Percentiles rank a stretch among this genome's conserved stretches.
These are phyloP conservation scores for Paedocypris micromegethes DNA, from an alignment of 2,797 vertebrate genomes.

Conservation along the genomic window DNA sequence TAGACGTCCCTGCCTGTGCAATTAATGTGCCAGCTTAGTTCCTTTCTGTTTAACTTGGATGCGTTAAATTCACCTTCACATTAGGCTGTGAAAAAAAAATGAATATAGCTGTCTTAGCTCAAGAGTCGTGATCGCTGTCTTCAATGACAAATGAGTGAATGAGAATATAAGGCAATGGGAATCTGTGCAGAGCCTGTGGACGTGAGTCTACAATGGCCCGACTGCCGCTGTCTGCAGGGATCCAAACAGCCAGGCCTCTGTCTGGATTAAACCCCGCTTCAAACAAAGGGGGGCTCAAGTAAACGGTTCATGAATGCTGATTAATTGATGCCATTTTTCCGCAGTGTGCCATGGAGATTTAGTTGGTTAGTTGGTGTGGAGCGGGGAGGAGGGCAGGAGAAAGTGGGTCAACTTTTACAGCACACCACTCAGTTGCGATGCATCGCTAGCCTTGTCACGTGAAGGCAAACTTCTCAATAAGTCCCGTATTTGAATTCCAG, in stretches of 20 bases:
- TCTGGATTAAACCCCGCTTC: constrained; percentile 72
- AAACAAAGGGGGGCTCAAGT: constrained; percentile 75
- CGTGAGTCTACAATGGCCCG: constrained; percentile 55
- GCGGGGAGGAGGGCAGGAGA: constrained; percentile 31
- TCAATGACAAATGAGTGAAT: constrained; percentile 30
- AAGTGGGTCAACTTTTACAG: constrained; percentile 39
- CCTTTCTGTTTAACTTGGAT: constrained; percentile 16
- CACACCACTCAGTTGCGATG: too few relatives aligned
- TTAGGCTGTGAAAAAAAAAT: neutral
- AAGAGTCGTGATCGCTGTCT: constrained; percentile 9
- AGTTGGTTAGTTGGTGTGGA: constrained; percentile 38
- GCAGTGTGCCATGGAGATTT: constrained; percentile 74
- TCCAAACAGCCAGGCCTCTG: constrained; percentile 76
- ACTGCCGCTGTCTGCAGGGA: constrained; percentile 72
- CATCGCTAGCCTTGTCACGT: neutral
- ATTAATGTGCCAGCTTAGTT: constrained; percentile 6
- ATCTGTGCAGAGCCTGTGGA: constrained; percentile 52
- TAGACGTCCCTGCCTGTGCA: constrained; percentile 17
- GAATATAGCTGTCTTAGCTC: constrained; percentile 29
- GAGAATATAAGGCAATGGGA: constrained; percentile 64
- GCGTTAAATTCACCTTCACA: constrained; percentile 19
- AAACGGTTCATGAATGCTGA: constrained; percentile 82
- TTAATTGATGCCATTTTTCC: constrained; percentile 80
- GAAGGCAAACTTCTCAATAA: neutral
- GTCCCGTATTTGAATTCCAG: too few relatives aligned